Conservation (phyloP, 2,113 vertebrate genomes). For the Carassius gibelio region DNA sequence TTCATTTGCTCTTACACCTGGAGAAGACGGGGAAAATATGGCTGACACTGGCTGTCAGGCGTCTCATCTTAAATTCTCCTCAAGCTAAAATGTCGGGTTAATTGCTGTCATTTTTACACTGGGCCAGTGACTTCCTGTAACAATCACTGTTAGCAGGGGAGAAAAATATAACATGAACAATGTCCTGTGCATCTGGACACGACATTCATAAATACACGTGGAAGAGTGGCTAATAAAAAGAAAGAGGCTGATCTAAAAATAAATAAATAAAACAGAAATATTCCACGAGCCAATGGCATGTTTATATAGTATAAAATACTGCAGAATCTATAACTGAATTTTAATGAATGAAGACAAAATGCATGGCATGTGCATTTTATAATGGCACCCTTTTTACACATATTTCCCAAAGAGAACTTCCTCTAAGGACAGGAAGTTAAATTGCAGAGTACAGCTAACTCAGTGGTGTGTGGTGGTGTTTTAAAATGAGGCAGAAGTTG, state of each 20-base stretch:
- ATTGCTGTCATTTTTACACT: constrained; percentile 99
- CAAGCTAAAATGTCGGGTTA: constrained; percentile 99
- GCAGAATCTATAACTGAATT: background rate
- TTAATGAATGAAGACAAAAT: background rate
- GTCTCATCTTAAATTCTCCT: constrained; percentile 98
- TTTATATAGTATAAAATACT: background rate
- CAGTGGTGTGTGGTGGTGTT: no score
- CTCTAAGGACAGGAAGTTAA: constrained; percentile 31
- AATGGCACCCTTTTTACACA: background rate
- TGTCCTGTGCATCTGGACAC: constrained; percentile 44
- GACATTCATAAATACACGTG: constrained; percentile 29
- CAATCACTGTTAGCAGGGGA: constrained; percentile 30
- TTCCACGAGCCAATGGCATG: background rate
- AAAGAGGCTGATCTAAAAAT: background rate
- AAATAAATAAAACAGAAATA: background rate
- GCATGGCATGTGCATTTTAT: constrained; percentile 1
- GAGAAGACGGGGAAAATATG: constrained; percentile 70
- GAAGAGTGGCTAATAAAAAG: constrained; percentile 38
- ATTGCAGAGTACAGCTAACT: constrained; percentile 11
- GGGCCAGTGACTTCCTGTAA: constrained; percentile 82
- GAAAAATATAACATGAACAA: background rate
- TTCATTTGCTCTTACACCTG: constrained; percentile 97
- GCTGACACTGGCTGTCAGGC: constrained; percentile 98
- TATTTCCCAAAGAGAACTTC: background rate
- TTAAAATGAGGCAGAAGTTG: no score